Conservation (phyloP, 2,797 vertebrate genomes). For the Potorous gilbertii region DNA sequence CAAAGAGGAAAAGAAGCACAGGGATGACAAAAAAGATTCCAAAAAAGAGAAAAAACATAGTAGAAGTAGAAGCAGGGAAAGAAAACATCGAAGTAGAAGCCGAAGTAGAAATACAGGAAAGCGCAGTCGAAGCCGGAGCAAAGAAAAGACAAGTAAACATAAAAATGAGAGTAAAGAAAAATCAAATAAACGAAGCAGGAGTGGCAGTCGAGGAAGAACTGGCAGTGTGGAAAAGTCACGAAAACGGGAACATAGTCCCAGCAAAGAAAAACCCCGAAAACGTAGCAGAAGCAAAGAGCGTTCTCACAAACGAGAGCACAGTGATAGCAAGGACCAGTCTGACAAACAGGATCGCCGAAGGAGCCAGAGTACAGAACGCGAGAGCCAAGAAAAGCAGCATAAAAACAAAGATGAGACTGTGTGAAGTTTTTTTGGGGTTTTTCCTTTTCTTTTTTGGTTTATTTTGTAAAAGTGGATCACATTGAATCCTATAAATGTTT, state of each 20-base stretch:
- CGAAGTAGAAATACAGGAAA: constrained; percentile 91
- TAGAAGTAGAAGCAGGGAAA: constrained; percentile 90
- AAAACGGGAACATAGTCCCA: constrained; percentile 91
- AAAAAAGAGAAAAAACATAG: constrained; percentile 92
- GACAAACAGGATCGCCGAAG: constrained; percentile 88
- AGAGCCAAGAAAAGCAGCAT: constrained; percentile 86
- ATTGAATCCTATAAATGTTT: constrained; percentile 90
- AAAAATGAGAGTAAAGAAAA: constrained; percentile 88
- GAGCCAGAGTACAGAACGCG: constrained; percentile 91
- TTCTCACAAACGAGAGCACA: constrained; percentile 90
- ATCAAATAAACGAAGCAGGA: constrained; percentile 86
- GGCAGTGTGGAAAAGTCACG: constrained; percentile 90
- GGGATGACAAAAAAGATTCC: constrained; percentile 90
- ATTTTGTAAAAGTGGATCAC: constrained; percentile 86
- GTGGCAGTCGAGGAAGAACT: constrained; percentile 87
- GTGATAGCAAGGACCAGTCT: constrained; percentile 90
- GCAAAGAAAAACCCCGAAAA: constrained; percentile 90
- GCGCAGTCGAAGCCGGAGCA: constrained; percentile 88
- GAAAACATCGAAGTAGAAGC: constrained; percentile 91
- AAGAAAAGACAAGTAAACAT: constrained; percentile 87
- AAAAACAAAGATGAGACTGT: constrained; percentile 88
- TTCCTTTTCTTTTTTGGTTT: neutral
- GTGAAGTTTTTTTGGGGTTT: constrained; percentile 85
- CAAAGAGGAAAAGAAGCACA: constrained; percentile 87
- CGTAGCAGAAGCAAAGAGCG: constrained; percentile 87